Conservation (phyloP, 2,888 invertebrate species). For the Euplexia lucipara region DNA sequence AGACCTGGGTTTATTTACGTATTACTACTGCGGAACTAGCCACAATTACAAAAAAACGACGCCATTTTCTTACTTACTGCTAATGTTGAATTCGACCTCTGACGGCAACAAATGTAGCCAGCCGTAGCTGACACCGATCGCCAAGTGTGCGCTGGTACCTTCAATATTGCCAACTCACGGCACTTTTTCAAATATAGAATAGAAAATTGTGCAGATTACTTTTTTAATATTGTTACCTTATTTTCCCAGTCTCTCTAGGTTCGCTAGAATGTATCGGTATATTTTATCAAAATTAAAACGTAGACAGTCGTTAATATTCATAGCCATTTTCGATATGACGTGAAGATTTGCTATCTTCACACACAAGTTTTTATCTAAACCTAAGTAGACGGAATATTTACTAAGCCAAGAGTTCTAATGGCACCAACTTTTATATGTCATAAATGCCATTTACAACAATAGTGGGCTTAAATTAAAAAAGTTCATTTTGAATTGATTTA, state of each 20-base stretch:
- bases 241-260: not conserved
- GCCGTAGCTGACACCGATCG: not conserved
- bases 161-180: not conserved
- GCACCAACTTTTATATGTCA: not conserved
- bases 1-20: too few species aligned
- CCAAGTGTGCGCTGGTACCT: not conserved
- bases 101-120: not conserved
- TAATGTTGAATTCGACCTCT: not conserved
- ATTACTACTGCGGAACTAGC: not conserved
- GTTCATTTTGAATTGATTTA: too few species aligned
- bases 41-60: not conserved
- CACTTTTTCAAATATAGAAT: constrained; percentile 2
- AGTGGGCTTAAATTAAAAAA: not conserved
- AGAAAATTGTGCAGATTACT: constrained; percentile 7
- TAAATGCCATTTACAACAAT: not conserved
- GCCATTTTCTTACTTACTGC: too few species aligned
- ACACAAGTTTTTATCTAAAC: too few species aligned
- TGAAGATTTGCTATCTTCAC: too few species aligned
- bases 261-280: too few species aligned
- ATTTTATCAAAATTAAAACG: not conserved
- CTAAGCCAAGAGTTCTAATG: not conserved
- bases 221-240: constrained; percentile 8
- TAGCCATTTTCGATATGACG: not conserved
- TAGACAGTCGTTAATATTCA: not conserved
- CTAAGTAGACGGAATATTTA: not conserved